Conservation (phyloP, 2,797 vertebrate species). For the Eurystomus glaucurus region DNA sequence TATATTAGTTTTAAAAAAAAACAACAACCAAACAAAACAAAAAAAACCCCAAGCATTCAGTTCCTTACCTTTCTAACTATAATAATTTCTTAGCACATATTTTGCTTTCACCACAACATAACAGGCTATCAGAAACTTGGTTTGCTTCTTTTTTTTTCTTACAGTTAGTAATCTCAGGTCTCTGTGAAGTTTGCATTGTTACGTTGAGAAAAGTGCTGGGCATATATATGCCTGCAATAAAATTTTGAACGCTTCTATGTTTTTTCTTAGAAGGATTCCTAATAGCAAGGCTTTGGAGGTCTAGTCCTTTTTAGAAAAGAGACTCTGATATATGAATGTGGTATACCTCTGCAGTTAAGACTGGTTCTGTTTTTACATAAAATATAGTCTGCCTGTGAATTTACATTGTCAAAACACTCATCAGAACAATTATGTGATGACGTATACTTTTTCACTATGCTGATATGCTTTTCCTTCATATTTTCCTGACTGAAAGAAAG, state of each 20-base stretch:
- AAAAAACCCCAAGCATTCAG: fast-evolving
- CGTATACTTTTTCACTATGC: background rate
- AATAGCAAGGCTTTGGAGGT: background rate
- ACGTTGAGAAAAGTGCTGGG: background rate
- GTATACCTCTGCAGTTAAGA: background rate
- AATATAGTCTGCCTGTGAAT: background rate
- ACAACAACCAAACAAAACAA: no score
- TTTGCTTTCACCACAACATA: background rate
- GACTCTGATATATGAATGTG: background rate
- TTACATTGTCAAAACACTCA: background rate
- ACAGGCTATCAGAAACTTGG: background rate
- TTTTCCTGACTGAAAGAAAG: background rate
- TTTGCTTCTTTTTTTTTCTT: background rate
- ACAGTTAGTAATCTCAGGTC: background rate
- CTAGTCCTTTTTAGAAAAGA: background rate
- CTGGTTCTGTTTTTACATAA: background rate
- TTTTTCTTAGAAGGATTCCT: background rate
- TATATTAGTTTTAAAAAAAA: background rate
- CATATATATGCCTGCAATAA: background rate
- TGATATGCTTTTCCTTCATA: background rate
- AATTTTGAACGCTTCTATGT: background rate
- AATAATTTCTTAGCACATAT: background rate
- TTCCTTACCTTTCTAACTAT: background rate
- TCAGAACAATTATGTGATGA: background rate
- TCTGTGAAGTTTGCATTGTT: background rate